These are phyloP conservation scores for Sphaeramia orbicularis DNA, from an alignment of 2,797 vertebrate species.

Conservation along the genomic window DNA sequence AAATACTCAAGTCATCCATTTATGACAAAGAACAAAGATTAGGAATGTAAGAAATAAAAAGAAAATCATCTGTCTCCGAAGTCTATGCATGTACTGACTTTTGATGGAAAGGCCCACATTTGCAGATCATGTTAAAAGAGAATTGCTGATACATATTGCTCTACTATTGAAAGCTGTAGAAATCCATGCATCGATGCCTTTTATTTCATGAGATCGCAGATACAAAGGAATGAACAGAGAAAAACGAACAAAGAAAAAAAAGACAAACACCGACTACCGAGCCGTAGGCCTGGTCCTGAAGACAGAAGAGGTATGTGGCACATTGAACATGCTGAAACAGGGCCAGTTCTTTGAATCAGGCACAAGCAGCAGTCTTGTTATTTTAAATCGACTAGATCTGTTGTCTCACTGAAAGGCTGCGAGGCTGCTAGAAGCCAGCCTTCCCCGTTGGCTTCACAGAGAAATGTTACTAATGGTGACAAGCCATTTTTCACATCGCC, in stretches of 20 bases:
- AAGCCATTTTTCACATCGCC: conserved; percentile 38
- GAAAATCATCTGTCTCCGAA: too few relatives aligned
- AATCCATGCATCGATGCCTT: neutral
- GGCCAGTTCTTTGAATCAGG: neutral
- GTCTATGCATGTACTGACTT: too few relatives aligned
- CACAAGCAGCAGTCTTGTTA: neutral
- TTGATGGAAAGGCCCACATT: too few relatives aligned
- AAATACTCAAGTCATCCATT: too few relatives aligned
- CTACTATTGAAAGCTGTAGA: neutral
- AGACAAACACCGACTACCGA: neutral
- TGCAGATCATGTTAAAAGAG: too few relatives aligned
- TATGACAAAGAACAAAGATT: too few relatives aligned
- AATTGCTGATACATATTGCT: neutral
- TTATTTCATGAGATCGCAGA: neutral
- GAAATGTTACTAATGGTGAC: conserved; percentile 32
- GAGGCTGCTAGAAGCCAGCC: conserved; percentile 13
- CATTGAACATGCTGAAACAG: neutral
- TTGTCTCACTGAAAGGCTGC: conserved; percentile 1
- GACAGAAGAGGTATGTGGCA: conserved; percentile 2
- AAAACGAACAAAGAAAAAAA: neutral
- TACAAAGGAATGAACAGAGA: neutral
- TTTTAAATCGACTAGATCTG: conserved; percentile 13
- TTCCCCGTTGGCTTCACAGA: conserved; percentile 23
- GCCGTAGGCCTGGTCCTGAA: neutral
- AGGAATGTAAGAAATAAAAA: too few relatives aligned